A percentile compares a stretch with the other conserved stretches of the same genome.
These are phyloP conservation scores for Sinelater perroti DNA, from an alignment of 2,888 invertebrate genomes.

Conservation along the genomic window DNA sequence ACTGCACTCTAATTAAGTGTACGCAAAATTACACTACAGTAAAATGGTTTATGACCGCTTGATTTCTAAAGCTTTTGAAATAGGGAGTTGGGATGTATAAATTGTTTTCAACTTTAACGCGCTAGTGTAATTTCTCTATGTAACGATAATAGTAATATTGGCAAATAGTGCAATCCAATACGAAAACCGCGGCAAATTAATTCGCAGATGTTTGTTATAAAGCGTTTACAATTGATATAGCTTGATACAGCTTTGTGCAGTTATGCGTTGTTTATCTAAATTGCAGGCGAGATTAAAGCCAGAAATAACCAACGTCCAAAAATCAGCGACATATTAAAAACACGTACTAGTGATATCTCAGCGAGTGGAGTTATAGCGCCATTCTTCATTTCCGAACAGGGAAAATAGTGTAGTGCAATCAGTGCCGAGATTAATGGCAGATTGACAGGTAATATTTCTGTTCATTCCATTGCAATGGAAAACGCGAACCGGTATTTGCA, in stretches of 20 bases:
- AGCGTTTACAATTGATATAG: background rate
- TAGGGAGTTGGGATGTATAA: no score
- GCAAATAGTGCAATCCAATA: background rate
- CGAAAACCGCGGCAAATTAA: background rate
- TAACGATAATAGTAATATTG: background rate
- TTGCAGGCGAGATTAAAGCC: background rate
- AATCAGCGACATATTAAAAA: background rate
- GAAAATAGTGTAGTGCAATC: conserved; percentile 28
- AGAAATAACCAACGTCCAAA: background rate
- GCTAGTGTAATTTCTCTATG: no score
- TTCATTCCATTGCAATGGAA: conserved; percentile 43
- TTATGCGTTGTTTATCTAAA: background rate
- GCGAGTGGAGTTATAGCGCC: background rate
- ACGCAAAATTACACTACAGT: no score
- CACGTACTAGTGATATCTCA: background rate
- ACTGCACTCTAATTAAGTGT: no score
- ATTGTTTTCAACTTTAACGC: no score
- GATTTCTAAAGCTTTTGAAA: no score
- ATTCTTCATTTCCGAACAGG: conserved; percentile 20
- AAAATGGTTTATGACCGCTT: no score
- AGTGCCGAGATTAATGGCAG: conserved; percentile 30
- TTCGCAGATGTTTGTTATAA: background rate
- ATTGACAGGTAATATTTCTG: conserved; percentile 39
- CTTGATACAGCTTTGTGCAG: background rate
- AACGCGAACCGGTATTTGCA: conserved; percentile 44